These are phyloP conservation scores for Zosterops japonicus DNA, from an alignment of 2,113 vertebrate genomes.

Conservation along the genomic window DNA sequence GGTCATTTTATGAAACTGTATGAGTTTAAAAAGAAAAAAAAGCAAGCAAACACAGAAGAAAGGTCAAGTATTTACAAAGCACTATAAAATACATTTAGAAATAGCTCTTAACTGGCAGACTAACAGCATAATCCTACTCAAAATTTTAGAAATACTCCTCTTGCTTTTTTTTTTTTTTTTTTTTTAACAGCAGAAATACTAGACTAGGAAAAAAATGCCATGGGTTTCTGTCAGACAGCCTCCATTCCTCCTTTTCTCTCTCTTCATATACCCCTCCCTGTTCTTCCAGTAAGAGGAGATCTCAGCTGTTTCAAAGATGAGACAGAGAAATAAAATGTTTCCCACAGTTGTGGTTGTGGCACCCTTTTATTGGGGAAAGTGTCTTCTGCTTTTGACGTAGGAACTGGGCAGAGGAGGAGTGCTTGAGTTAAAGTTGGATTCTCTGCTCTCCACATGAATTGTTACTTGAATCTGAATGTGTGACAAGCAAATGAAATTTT, in stretches of 20 bases:
- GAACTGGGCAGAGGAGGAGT: background rate
- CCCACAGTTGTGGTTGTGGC: background rate
- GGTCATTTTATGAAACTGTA: background rate
- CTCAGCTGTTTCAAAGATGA: background rate
- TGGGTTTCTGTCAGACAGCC: background rate
- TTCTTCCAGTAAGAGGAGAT: background rate
- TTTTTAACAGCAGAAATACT: background rate
- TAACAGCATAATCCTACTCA: background rate
- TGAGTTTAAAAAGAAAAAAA: background rate
- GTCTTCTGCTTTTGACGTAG: background rate
- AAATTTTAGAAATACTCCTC: background rate
- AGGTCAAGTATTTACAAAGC: slow-evolving; percentile 17
- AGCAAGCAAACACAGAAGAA: background rate
- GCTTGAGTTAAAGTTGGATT: background rate
- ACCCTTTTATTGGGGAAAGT: background rate
- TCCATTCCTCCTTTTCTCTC: background rate
- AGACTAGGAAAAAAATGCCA: background rate
- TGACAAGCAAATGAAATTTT: background rate
- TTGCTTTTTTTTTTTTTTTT: background rate
- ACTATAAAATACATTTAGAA: background rate
- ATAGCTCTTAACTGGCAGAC: background rate
- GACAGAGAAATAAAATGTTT: background rate
- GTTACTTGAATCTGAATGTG: background rate
- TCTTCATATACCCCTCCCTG: background rate
- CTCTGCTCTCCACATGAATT: background rate